A percentile compares a stretch with the other conserved stretches of the same genome.
phyloP scores from a whole-genome alignment of 2,797 vertebrate genomes.

The Poeciliopsis presidionis region DNA sequence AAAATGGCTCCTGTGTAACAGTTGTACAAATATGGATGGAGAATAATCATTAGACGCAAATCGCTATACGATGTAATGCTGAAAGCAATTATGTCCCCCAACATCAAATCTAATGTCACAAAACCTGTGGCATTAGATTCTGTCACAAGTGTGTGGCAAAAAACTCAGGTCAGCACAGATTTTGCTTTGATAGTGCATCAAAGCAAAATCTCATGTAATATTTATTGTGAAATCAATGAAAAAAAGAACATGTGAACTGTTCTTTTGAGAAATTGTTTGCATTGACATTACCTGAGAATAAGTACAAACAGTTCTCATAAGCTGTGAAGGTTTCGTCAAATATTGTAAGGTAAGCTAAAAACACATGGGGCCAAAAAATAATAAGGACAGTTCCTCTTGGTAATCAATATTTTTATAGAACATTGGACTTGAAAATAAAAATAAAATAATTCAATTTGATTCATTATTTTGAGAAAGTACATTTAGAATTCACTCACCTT shows the following conservation, averaged over 20 bases:
- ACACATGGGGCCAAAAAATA: not conserved
- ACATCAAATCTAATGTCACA: not conserved
- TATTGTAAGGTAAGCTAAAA: not conserved
- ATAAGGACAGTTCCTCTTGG: not conserved
- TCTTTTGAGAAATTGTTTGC: not conserved
- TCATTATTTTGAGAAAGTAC: not conserved
- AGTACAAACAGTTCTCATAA: not conserved
- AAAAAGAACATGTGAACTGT: not conserved
- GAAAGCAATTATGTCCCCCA: not conserved
- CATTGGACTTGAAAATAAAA: not conserved
- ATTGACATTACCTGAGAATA: not conserved
- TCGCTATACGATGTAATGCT: not conserved
- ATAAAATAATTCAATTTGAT: not conserved
- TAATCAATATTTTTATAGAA: not conserved
- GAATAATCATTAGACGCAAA: not conserved
- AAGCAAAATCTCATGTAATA: not conserved
- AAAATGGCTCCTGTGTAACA: not conserved
- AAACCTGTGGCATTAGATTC: not conserved
- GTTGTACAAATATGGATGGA: not conserved
- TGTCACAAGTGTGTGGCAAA: no score
- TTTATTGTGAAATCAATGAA: constrained; percentile 3
- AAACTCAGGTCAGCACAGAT: no score
- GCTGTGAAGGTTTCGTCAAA: not conserved
- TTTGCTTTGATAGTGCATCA: not conserved
- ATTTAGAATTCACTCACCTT: not conserved